Evolutionary conservation across 30 jellyfish, hydroid and myxozoan genomes (phyloP), one percentile per base, ranked within the genome.

Genomic region (Turritopsis dohrnii): DNA sequence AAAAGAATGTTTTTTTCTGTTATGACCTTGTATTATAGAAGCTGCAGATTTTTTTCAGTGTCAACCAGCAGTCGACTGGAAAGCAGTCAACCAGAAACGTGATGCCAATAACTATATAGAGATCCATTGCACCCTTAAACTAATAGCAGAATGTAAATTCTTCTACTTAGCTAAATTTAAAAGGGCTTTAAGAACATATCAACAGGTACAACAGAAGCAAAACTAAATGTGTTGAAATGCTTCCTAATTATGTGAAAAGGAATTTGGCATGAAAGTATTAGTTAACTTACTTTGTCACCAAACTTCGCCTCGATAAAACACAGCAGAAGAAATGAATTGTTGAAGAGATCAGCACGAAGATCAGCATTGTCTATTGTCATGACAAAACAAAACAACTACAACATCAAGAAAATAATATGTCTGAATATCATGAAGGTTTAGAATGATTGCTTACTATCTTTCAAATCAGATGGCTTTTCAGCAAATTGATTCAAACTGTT

Each of bases 321-420:
- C 29, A 91, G 85, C 54, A 91, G 65, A 0, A 91, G 74, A 71
- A 91, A 91, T 20, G 94, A 71, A 28, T 65, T 65, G 82, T 91
- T 86, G 79, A 91, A 91, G 21, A 91, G 65, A 71, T 91, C 97
- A 21, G 96, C 93, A 65, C 97, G 73, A 60, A 83, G 83, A 31
- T 91, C 97, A 20, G 96, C 96, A 28, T 73, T 54, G 18, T 17
- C 75, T 31, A 89, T n/a, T n/a, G n/a, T 89, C 81, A 60, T 25
- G 79, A 79, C 17, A 60, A 0, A 25, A 79, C 71, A 83, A 54
- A 41, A 29, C 74, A 25, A 21, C 8, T 21, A 24, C 83, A 20
- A 74, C 17, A 66, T 1, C 60, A 41, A 41, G 13, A 41, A 41
- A 41, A 41, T n/a, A n/a, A n/a, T n/a, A n/a, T 41, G 60, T 41